Conservation (phyloP, 2,797 vertebrate genomes). For the Onychomys leucogaster region DNA sequence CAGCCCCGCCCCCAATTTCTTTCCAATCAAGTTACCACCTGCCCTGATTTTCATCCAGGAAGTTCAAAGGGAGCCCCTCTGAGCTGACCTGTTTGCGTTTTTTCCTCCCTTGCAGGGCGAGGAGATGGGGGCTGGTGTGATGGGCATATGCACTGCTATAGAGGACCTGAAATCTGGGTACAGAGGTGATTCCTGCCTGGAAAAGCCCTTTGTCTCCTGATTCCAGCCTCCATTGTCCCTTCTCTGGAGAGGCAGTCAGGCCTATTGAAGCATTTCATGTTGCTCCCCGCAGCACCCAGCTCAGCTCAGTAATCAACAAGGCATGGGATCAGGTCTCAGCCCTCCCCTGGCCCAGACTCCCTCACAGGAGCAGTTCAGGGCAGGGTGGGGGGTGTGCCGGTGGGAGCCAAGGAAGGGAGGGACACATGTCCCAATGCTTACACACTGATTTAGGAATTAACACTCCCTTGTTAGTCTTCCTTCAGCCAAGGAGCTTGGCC, state of each 20-base stretch:
- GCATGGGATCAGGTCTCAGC: neutral
- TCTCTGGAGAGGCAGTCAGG: neutral
- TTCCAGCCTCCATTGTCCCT: fast-evolving
- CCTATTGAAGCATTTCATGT: neutral
- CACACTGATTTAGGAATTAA: neutral
- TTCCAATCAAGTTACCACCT: conserved; percentile 43
- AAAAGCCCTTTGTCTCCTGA: neutral
- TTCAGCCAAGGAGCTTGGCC: conserved; percentile 1
- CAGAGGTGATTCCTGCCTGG: neutral
- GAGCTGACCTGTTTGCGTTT: neutral
- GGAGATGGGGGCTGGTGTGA: neutral
- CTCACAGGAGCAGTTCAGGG: neutral
- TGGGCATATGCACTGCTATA: fast-evolving
- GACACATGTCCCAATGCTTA: neutral
- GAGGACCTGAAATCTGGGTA: neutral
- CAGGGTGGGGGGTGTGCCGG: neutral
- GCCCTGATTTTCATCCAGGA: neutral
- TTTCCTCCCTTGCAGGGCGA: neutral
- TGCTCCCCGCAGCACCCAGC: neutral
- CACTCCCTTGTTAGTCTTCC: neutral
- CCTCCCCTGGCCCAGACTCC: neutral
- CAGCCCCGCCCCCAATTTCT: neutral
- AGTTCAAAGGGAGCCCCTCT: neutral
- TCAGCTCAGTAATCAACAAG: neutral
- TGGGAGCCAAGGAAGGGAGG: too few relatives aligned